Evolutionary conservation across 2,113 vertebrate genomes (phyloP).

Genomic region (Octodon degus): DNA sequence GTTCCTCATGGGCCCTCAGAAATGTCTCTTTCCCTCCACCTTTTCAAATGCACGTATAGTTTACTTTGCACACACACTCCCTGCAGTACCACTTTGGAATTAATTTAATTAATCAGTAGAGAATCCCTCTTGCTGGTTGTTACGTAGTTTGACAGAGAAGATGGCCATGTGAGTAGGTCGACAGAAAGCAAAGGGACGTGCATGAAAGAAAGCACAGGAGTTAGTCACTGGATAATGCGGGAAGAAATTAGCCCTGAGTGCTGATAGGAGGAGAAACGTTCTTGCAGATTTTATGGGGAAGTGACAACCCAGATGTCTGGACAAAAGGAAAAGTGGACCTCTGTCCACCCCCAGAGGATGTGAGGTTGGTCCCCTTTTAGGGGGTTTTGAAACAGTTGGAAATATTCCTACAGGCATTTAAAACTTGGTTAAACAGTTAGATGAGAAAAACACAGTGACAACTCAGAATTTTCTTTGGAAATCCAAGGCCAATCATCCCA

Average conservation of each 20-base stretch:
- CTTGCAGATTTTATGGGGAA: not conserved
- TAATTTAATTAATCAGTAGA: not conserved
- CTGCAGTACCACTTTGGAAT: not conserved
- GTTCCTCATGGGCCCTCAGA: not conserved
- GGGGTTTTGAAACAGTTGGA: not conserved
- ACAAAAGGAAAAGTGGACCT: not conserved
- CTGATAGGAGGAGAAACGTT: not conserved
- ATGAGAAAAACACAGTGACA: not conserved
- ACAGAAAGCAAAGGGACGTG: not conserved
- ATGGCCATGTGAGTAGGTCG: not conserved
- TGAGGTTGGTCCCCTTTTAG: not conserved
- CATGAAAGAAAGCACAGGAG: not conserved
- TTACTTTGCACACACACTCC: not conserved
- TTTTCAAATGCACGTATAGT: not conserved
- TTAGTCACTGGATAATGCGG: no score
- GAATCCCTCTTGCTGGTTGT: not conserved
- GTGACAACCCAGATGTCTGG: not conserved
- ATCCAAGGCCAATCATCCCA: not conserved
- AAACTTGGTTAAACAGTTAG: not conserved
- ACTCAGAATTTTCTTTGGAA: constrained; percentile 28
- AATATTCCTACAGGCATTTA: not conserved
- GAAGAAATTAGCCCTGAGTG: not conserved
- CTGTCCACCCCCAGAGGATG: not conserved
- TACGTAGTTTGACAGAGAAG: not conserved
- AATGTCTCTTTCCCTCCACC: no score